Evolutionary conservation across 2,113 vertebrate species (phyloP).

Genomic region (Connochaetes taurinus): DNA sequence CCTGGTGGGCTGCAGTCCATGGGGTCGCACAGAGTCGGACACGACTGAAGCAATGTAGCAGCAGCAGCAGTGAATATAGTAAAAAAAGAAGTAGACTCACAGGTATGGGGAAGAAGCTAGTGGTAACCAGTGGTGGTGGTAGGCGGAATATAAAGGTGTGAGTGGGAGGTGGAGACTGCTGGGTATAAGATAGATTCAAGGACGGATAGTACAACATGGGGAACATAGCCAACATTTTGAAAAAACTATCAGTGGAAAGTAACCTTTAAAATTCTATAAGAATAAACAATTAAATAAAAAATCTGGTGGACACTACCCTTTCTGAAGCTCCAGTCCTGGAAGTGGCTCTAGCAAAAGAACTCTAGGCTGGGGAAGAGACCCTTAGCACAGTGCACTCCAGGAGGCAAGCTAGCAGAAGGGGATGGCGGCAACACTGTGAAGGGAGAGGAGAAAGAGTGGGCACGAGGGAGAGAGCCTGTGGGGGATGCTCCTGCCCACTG

Average conservation of each 20-base stretch:
- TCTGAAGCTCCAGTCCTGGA: neutral
- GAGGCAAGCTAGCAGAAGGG: neutral
- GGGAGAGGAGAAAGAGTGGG: neutral
- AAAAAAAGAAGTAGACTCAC: neutral
- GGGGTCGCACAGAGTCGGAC: too few relatives aligned
- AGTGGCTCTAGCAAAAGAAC: neutral
- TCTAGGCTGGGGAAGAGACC: neutral
- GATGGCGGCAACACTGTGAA: neutral
- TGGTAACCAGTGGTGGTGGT: neutral
- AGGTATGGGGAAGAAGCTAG: neutral
- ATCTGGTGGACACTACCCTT: neutral
- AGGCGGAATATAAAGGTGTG: neutral
- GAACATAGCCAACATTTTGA: neutral
- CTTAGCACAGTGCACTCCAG: neutral
- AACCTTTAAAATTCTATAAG: neutral
- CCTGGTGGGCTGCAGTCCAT: too few relatives aligned
- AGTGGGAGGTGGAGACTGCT: neutral
- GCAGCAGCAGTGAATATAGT: too few relatives aligned
- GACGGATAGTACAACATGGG: neutral
- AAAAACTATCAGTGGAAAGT: neutral
- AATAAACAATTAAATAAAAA: neutral
- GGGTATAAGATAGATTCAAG: neutral
- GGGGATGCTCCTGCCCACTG: neutral
- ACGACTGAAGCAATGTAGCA: too few relatives aligned
- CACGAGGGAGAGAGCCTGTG: neutral